Evolutionary conservation across 2,797 vertebrate genomes (phyloP).

Genomic region (Sebastes glaucus): DNA sequence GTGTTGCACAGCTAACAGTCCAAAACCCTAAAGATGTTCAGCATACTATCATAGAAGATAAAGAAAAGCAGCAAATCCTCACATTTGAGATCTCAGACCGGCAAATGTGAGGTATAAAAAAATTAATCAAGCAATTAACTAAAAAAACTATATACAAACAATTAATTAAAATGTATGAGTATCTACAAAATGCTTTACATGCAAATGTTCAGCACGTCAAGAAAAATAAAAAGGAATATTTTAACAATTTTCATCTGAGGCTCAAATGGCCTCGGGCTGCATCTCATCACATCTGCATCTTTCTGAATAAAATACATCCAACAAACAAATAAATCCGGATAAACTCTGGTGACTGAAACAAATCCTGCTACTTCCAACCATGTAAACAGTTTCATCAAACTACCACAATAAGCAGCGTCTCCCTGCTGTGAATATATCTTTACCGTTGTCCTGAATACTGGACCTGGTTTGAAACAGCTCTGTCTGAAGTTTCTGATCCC

Average conservation of each 20-base stretch:
- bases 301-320: not conserved
- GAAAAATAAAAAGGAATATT: not conserved
- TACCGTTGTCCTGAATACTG: slow-evolving; percentile 91
- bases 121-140: not conserved
- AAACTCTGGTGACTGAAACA: not conserved
- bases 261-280: not conserved
- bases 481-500: slow-evolving; percentile 78
- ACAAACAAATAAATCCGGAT: not conserved
- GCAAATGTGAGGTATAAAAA: not conserved
- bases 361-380: not conserved
- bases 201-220: not conserved
- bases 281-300: not conserved
- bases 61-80: not conserved
- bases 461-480: slow-evolving; percentile 79
- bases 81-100: not conserved
- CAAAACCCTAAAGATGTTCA: not conserved
- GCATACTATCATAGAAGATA: not conserved
- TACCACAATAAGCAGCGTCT: not conserved
- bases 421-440: not conserved
- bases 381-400: not conserved
- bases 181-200: not conserved
- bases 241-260: not conserved
- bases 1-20: not conserved
- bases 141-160: not conserved
- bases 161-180: not conserved